These are phyloP conservation scores for Lucilia cuprina DNA, from an alignment of 1,140 invertebrate species.

Conservation along the genomic window DNA sequence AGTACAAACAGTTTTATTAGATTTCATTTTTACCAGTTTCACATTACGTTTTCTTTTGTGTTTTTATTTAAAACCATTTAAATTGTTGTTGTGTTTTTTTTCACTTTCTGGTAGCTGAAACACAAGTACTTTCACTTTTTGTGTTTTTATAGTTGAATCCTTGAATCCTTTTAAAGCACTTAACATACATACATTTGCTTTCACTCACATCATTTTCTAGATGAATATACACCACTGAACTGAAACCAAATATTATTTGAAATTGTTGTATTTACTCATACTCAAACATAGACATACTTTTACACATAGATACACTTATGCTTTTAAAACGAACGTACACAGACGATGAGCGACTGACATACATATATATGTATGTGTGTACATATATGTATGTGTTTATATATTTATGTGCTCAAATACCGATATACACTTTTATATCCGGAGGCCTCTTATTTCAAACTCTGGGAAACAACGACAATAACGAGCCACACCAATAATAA, in stretches of 20 bases:
- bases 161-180: conserved; percentile 14
- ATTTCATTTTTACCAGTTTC: background rate
- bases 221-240: background rate
- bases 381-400: no score
- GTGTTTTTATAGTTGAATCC: conserved; percentile 3
- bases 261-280: background rate
- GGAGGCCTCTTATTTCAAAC: background rate
- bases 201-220: conserved; percentile 17
- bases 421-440: background rate
- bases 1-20: background rate
- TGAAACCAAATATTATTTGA: background rate
- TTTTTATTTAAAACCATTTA: background rate
- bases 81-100: background rate
- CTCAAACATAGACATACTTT: background rate
- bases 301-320: background rate
- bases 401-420: background rate
- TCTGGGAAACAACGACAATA: background rate
- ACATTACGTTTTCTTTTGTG: background rate
- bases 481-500: conserved; percentile 14
- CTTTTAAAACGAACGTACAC: no score
- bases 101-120: background rate
- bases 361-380: no score
- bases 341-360: no score
- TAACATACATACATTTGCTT: conserved; percentile 14
- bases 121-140: conserved; percentile 7